Percentiles rank a stretch among this genome's conserved stretches.
phyloP scores from a whole-genome alignment of 2,797 vertebrate genomes.

The Eleutherodactylus coqui region DNA sequence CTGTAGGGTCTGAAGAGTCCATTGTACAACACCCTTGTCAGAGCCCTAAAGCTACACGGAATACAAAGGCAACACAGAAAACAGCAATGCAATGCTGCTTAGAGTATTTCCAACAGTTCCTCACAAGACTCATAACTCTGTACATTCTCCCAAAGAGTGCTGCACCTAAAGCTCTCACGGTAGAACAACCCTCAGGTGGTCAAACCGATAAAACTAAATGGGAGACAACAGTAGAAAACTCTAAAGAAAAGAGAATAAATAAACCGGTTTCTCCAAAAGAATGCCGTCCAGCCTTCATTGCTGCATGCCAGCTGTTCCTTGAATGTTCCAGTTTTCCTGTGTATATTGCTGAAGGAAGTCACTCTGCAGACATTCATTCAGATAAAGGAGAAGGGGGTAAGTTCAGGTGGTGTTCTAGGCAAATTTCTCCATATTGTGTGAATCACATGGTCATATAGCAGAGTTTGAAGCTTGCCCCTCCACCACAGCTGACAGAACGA shows the following conservation, averaged over 20 bases:
- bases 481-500: no score
- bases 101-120: constrained; percentile 95
- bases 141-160: constrained; percentile 81
- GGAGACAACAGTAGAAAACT: constrained; percentile 70
- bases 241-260: constrained; percentile 68
- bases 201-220: constrained; percentile 71
- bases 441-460: no score
- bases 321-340: constrained; percentile 98
- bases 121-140: constrained; percentile 89
- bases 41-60: constrained; percentile 68
- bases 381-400: constrained; percentile 79
- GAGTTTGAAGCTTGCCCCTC: no score
- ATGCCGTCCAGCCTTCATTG: constrained; percentile 88
- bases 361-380: constrained; percentile 83
- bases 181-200: constrained; percentile 66
- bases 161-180: constrained; percentile 69
- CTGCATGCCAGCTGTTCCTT: constrained; percentile 95
- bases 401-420: neutral
- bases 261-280: constrained; percentile 79
- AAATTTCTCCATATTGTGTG: rapidly evolving
- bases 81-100: constrained; percentile 97
- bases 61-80: constrained; percentile 84
- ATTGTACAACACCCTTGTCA: constrained; percentile 70
- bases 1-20: constrained; percentile 80
- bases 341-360: constrained; percentile 96